Evolutionary conservation across 2,797 vertebrate genomes (phyloP), one percentile per base, ranked within the genome.

Genomic region (Sebastes melanostomus): DNA sequence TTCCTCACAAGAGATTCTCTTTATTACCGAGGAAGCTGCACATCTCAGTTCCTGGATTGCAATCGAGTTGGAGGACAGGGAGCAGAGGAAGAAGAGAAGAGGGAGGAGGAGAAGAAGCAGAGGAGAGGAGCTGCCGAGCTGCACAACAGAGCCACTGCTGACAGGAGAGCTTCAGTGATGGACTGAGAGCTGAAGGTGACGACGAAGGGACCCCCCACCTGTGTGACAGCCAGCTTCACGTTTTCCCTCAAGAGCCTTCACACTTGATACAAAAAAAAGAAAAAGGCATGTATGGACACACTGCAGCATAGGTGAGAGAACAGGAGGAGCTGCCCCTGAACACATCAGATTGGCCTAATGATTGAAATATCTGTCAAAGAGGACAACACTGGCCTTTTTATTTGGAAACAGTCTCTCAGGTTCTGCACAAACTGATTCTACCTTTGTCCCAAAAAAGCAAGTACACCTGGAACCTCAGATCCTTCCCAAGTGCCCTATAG

Each of bases 371-470:
- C 69, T 82, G 24, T 85, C 50, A 72, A 59, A 89, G 84, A 87
- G 75, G 77, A 88, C 84, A 66, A 72, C 70, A 16, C 80, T 13
- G 69, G 87, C 86, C 82, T 85, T 91, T 72, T 52, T 18, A 70
- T 79, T 72, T 84, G 90, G 84, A 91, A 77, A 78, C 66, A 69
- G 14, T 83, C 77, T 90, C 91, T 92, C 90, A 94, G 91, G 92
- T 92, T 92, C 75, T 87, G 85, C 86, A 89, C 84, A 90, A 91
- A 91, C 91, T 92, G 91, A 90, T 79, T 89, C 86, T 89, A 88
- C 89, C 89, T 88, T 89, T 79, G 82, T 71, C 80, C 84, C 74
- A 54, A 77, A 86, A 7, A 81, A 87, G 82, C 69, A 85, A 90
- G 78, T 68, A 79, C 71, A 78, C 81, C 81, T 82, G 88, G 86